phyloP scores from a whole-genome alignment of 2,888 invertebrate species.

The Aphidius colemani region DNA sequence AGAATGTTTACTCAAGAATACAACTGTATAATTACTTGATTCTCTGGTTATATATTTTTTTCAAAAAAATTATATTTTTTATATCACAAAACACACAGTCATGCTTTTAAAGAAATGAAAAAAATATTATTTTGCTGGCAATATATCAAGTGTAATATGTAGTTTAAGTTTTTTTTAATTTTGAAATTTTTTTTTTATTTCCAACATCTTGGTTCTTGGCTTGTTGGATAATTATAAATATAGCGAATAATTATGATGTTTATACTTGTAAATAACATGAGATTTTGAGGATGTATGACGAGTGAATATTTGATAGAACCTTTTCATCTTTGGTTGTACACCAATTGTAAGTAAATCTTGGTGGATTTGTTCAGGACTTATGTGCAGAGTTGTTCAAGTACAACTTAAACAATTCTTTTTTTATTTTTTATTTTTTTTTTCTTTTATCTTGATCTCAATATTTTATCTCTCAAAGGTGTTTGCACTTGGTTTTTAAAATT shows the following conservation, averaged over 20 bases:
- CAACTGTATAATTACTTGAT: not conserved
- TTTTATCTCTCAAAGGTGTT: conserved; percentile 6
- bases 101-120: too few relatives aligned
- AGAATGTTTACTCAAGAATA: not conserved
- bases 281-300: too few relatives aligned
- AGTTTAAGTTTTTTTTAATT: too few relatives aligned
- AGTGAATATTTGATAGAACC: too few relatives aligned
- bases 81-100: too few relatives aligned
- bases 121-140: too few relatives aligned
- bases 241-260: not conserved
- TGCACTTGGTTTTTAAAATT: conserved; percentile 13
- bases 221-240: not conserved
- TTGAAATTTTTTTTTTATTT: not conserved
- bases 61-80: not conserved
- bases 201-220: not conserved
- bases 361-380: conserved; percentile 7
- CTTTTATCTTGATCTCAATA: not conserved
- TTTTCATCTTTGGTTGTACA: too few relatives aligned
- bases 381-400: conserved; percentile 19
- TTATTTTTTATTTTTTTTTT: too few relatives aligned
- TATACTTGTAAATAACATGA: not conserved
- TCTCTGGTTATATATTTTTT: not conserved
- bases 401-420: too few relatives aligned
- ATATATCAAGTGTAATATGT: too few relatives aligned
- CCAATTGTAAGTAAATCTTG: conserved; percentile 2